phyloP scores from a whole-genome alignment of 2,888 invertebrate species.

The Venustoraphidia nigricollis region DNA sequence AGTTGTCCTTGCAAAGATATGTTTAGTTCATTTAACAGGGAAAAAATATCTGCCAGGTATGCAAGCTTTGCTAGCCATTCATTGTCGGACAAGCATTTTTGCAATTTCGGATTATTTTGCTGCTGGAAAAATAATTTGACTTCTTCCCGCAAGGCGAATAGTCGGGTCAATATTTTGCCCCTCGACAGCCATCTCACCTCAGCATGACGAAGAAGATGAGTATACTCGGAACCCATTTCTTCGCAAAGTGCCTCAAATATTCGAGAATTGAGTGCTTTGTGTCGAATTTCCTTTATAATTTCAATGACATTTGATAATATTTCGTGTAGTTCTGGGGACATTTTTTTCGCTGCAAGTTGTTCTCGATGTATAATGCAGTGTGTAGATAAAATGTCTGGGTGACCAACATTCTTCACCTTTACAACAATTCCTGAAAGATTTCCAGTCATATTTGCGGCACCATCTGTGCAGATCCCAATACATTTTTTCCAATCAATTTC shows the following conservation, averaged over 20 bases:
- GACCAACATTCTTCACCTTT: constrained; percentile 3
- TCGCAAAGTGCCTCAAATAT: constrained; percentile 8
- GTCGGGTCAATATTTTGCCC: constrained; percentile 8
- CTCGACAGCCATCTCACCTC: constrained; percentile 11
- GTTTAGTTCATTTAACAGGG: too few relatives aligned
- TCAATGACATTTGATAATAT: constrained; percentile 1
- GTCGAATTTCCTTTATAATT: constrained; percentile 7
- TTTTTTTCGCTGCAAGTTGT: constrained; percentile 7
- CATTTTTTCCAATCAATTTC: constrained; percentile 8
- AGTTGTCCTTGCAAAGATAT: too few relatives aligned
- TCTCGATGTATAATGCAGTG: constrained; percentile 8
- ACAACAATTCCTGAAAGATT: constrained; percentile 4
- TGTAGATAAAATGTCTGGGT: constrained; percentile 3
- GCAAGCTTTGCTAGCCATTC: too few relatives aligned
- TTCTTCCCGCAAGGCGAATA: constrained; percentile 7
- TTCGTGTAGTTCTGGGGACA: constrained; percentile 5
- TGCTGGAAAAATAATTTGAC: constrained; percentile 7
- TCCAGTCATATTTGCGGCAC: constrained; percentile 5
- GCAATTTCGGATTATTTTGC: too few relatives aligned
- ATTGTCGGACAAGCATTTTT: too few relatives aligned
- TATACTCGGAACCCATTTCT: constrained; percentile 8
- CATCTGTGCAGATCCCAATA: constrained; percentile 8
- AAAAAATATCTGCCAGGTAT: too few relatives aligned
- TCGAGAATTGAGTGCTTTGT: constrained; percentile 6
- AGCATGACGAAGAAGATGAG: constrained; percentile 9